Evolutionary conservation across 2,113 vertebrate species (phyloP), one percentile per base, ranked within the genome.

Genomic region (Grallaria varia): DNA sequence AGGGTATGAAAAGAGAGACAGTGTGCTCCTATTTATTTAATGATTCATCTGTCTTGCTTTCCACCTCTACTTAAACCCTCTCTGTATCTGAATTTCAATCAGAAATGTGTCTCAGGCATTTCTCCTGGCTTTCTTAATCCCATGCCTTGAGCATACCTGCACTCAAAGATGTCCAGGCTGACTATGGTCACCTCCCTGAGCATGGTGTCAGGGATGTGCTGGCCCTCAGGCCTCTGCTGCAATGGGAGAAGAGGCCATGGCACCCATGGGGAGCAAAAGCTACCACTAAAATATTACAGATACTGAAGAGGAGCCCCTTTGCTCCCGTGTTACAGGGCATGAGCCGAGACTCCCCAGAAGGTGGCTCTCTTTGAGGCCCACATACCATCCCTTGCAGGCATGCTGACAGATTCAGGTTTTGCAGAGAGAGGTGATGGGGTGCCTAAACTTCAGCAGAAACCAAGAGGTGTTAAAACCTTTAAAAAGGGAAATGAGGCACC

Each of bases 301-400:
- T 24, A 31, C 30, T 24, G 42, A 67, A 47, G 39, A 52, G 8
- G 4, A 90, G 2, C 20, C 8, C 9, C 18, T 74, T 68, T 49
- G 28, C 21, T 53, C 21, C 6, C 10, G 8, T 44, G 10, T 6
- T 80, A 9, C 0, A 84, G 14, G 30, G 35, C 23, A 19, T 12
- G 47, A 80, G 56, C 52, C 47, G 52, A 67, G 28, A 13, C 1
- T 49, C 6, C 24, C 3, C 4, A 81, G 76, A 37, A 35, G 8
- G 19, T 6, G 30, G 6, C 17, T 8, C 2, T 59, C 23, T 33
- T 4, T 4, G 17, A 6, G 20, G 13, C 19, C 6, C 0, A 0
- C 23, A 47, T 8, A 22, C 35, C 1, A 5, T 15, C 11, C 14
- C 4, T 0, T 28, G 30, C 35, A 42, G 39, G 35, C 33, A 42